phyloP scores from a whole-genome alignment of 2,113 vertebrate species.

The Rynchops niger region DNA sequence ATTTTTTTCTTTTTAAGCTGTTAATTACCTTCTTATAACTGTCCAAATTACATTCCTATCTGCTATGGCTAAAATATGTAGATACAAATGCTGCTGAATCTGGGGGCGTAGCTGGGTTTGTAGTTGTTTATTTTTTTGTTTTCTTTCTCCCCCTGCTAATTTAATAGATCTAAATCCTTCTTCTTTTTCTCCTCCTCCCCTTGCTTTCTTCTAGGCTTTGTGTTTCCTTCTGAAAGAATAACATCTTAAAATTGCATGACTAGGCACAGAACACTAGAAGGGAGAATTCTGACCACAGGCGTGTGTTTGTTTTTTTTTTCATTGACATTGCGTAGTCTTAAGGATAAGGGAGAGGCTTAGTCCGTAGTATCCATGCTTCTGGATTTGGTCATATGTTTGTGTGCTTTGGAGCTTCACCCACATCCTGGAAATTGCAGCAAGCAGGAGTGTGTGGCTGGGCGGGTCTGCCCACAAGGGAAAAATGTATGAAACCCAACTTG shows the following conservation, averaged over 20 bases:
- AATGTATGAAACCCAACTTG: neutral
- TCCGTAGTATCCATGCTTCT: neutral
- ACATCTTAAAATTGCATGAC: neutral
- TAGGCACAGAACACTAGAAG: neutral
- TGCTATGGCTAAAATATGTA: neutral
- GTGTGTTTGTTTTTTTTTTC: neutral
- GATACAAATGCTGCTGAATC: neutral
- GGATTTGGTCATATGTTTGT: neutral
- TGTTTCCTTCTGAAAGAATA: neutral
- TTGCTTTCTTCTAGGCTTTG: neutral
- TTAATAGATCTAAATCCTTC: neutral
- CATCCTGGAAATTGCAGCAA: neutral
- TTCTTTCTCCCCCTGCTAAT: neutral
- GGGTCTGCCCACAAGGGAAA: neutral
- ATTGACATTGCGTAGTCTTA: neutral
- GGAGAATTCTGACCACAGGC: neutral
- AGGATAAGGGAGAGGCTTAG: neutral
- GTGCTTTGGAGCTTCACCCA: neutral
- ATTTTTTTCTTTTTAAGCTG: neutral
- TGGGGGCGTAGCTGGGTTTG: neutral
- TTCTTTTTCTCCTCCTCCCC: neutral
- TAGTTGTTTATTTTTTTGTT: neutral
- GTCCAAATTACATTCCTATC: neutral
- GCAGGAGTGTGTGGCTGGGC: neutral
- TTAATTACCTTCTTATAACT: neutral